Evolutionary conservation across 2,888 invertebrate species (phyloP), one percentile per base, ranked within the genome.

Genomic region (Drosophila ezoana): DNA sequence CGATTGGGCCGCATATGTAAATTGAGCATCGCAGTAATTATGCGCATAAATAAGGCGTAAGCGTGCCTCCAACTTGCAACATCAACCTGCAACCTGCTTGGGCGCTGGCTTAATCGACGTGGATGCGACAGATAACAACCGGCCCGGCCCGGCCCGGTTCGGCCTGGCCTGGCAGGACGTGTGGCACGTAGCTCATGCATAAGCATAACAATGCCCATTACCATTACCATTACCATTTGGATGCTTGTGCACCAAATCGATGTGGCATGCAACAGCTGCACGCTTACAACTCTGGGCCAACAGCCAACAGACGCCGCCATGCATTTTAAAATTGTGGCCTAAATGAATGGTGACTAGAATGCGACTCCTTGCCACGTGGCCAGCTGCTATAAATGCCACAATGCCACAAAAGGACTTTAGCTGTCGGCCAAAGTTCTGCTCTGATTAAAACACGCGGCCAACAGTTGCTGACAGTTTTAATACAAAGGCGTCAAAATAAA

Each of bases 211-310:
- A 76, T 71, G 49, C 52, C 62, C 58, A 62, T 76, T 62, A 48
- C 72, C 61, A 72, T 75, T 59, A 59, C 78, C 84, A 49, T 75
- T 77, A 66, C 71, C 51, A 59, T 72, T 35, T 41, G 37, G 62
- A 35, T 63, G 58, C 58, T 18, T 66, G 28, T 28, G 72, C 59
- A 41, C 41, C 85, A 61, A 67, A 76, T 72, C 79, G 76, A 72
- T 88, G 87, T 69, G 87, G 88, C 89, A 88, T 86, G 83, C 83
- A 88, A 88, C 83, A 84, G 87, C 83, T 83, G 83, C 57, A 52
- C 64, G 65, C 58, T 69, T 66, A 72, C 82, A 84, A 71, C 74
- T 73, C 10, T 67, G 66, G 47, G 45, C 72, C 43, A 51, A 40
- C 43, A 28, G 47, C 65, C 41, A 23, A 52, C 41, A 40, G 43